A percentile compares a stretch with the other conserved stretches of the same genome.
Evolutionary conservation across 35 echinoderm and acorn worm species (phyloP).

Genomic region (Strongylocentrotus purpuratus): DNA sequence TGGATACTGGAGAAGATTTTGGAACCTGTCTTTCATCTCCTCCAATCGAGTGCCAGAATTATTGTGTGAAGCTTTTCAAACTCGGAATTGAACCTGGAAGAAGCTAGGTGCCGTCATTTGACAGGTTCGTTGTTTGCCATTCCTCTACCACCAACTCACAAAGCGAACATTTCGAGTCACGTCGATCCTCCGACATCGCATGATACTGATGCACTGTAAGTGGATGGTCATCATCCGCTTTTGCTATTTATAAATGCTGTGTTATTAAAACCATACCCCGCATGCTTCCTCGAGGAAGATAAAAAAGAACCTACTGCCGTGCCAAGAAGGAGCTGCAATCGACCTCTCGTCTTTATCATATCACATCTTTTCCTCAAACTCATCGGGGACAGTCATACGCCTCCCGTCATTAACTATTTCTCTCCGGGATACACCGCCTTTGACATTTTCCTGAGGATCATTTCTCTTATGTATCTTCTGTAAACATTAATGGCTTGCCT

Average conservation of each 20-base stretch:
- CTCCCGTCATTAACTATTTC: neutral
- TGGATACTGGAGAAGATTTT: neutral
- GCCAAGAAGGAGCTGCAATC: neutral
- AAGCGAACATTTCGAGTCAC: neutral
- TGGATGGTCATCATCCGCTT: neutral
- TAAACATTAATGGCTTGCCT: neutral
- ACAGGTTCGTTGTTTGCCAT: neutral
- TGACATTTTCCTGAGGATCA: neutral
- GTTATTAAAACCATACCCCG: conserved; percentile 8
- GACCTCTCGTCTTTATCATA: neutral
- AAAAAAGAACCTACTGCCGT: neutral
- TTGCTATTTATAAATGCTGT: conserved; percentile 4
- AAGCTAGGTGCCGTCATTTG: neutral
- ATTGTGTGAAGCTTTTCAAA: neutral
- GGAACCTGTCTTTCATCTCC: conserved; percentile 9
- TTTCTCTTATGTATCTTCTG: neutral
- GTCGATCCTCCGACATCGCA: neutral
- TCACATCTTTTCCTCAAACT: conserved; percentile 3
- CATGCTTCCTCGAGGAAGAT: neutral
- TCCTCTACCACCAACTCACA: neutral
- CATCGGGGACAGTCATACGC: neutral
- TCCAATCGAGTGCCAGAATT: neutral
- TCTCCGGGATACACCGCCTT: neutral
- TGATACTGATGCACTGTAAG: neutral
- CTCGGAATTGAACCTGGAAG: neutral